Conservation (phyloP, 2,113 vertebrate species). For the Actenoides lindsayi region DNA sequence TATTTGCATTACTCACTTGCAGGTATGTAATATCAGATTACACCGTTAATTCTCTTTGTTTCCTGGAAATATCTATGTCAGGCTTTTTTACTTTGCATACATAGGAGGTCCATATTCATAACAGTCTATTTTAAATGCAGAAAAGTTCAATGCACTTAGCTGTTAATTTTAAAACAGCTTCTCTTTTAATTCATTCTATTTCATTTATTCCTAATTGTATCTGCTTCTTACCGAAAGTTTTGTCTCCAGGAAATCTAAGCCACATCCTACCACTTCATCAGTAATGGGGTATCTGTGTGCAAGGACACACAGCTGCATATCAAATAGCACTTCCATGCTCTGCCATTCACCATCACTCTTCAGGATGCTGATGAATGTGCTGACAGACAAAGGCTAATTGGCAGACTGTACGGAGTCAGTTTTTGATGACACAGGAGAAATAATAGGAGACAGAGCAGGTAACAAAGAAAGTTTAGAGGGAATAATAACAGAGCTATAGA, state of each 20-base stretch:
- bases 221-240: not conserved
- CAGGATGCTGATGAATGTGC: slow-evolving; percentile 56
- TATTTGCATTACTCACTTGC: slow-evolving; percentile 4
- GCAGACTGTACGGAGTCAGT: slow-evolving; percentile 64
- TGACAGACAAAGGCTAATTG: slow-evolving; percentile 77
- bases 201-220: not conserved
- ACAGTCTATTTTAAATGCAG: not conserved
- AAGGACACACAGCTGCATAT: slow-evolving; percentile 55
- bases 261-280: not conserved
- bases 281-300: not conserved
- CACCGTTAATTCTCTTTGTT: not conserved
- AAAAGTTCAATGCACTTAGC: not conserved
- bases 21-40: slow-evolving; percentile 32
- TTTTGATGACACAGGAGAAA: slow-evolving; percentile 77
- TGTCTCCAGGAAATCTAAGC: not conserved
- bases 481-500: slow-evolving; percentile 48
- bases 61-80: not conserved
- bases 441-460: slow-evolving; percentile 69
- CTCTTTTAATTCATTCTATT: not conserved
- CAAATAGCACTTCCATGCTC: slow-evolving; percentile 33
- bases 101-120: not conserved
- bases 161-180: not conserved
- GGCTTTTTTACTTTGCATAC: not conserved
- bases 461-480: slow-evolving; percentile 77
- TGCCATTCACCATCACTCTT: slow-evolving; percentile 28